phyloP scores from a whole-genome alignment of 2,113 vertebrate species.

The Leucopternis melanops region DNA sequence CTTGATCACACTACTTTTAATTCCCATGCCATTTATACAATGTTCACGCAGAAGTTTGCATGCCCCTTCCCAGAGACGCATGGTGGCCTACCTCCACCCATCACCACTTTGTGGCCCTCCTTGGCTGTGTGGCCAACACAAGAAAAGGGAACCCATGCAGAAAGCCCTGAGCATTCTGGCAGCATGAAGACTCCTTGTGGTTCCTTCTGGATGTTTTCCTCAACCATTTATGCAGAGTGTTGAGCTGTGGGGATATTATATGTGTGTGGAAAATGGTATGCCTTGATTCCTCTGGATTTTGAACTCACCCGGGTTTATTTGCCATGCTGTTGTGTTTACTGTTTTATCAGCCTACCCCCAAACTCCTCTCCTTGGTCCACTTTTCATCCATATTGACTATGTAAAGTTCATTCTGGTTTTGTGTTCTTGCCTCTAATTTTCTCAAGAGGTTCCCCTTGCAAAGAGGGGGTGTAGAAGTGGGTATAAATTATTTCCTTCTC shows the following conservation, averaged over 20 bases:
- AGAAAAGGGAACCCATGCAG: background rate
- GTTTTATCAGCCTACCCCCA: background rate
- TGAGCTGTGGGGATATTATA: background rate
- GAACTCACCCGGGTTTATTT: background rate
- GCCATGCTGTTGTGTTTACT: fast-evolving
- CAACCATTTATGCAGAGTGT: background rate
- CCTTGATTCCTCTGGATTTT: background rate
- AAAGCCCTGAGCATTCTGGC: background rate
- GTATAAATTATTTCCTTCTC: background rate
- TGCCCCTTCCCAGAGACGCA: background rate
- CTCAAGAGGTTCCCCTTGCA: background rate
- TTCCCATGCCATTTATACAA: background rate
- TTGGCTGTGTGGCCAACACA: background rate
- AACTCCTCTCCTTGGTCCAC: background rate
- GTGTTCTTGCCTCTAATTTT: background rate
- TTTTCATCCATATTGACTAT: background rate
- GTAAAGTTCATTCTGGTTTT: background rate
- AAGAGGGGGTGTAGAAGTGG: background rate
- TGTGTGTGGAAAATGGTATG: background rate
- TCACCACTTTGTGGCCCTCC: background rate
- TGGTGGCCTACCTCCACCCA: background rate
- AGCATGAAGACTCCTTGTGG: background rate
- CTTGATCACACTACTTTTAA: background rate
- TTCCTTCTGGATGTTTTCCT: background rate
- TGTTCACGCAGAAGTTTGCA: background rate